A percentile compares a stretch with the other conserved stretches of the same genome.
Evolutionary conservation across 2,797 vertebrate genomes (phyloP).

Genomic region (Megaceryle alcyon): DNA sequence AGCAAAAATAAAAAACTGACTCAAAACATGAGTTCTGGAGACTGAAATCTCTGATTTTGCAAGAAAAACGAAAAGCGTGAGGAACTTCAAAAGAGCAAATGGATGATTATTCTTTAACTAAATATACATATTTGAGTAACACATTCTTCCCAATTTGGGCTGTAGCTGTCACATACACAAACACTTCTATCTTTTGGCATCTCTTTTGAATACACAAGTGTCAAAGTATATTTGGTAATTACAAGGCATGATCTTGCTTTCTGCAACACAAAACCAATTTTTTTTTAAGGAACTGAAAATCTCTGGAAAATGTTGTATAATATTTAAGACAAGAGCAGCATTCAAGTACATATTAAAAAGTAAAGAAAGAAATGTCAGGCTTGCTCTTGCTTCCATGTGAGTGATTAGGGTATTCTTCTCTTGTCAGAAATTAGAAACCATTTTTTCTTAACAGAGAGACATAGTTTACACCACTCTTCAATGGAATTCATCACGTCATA

Average conservation of each 20-base stretch:
- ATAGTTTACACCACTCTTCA: background rate
- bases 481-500: background rate
- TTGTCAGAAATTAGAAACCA: background rate
- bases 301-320: background rate
- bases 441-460: background rate
- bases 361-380: background rate
- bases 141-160: background rate
- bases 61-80: background rate
- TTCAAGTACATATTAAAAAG: background rate
- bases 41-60: background rate
- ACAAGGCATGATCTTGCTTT: background rate
- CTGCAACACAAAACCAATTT: background rate
- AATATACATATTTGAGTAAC: background rate
- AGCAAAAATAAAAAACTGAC: background rate
- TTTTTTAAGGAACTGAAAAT: background rate
- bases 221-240: conserved; percentile 2
- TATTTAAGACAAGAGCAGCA: background rate
- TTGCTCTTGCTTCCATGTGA: background rate
- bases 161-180: background rate
- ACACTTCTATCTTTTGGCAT: background rate
- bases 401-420: background rate
- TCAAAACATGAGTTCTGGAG: background rate
- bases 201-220: background rate
- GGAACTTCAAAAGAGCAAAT: conserved; percentile 41
- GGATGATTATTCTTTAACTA: background rate